phyloP scores from a whole-genome alignment of 92 coral and sea anemone species.

The Umimayanthus chanpuru region DNA sequence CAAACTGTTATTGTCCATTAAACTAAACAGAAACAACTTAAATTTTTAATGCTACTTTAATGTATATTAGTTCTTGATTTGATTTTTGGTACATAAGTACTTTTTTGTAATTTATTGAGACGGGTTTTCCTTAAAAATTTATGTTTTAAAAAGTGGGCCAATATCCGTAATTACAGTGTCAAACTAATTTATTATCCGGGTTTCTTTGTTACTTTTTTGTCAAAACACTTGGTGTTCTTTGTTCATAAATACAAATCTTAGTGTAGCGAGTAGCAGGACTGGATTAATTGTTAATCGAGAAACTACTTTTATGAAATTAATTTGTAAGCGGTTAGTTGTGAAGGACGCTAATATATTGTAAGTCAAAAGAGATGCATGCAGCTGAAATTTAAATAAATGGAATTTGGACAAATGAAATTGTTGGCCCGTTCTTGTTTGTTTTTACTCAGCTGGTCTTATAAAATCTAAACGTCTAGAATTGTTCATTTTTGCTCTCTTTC shows the following conservation, averaged over 20 bases:
- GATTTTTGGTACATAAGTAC: background rate
- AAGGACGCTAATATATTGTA: background rate
- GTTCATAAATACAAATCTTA: background rate
- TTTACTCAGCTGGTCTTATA: background rate
- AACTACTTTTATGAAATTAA: background rate
- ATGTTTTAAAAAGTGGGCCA: too few species aligned
- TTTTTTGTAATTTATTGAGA: too few species aligned
- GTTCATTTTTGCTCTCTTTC: background rate
- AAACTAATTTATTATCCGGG: background rate
- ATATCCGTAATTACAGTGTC: too few species aligned
- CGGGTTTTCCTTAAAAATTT: background rate
- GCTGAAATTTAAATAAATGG: slow-evolving; percentile 23
- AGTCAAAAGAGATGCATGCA: slow-evolving; percentile 1
- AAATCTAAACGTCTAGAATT: background rate
- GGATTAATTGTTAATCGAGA: slow-evolving; percentile 8
- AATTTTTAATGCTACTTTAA: background rate
- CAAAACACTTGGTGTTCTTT: background rate
- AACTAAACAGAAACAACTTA: background rate
- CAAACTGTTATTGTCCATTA: too few species aligned
- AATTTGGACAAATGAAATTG: background rate
- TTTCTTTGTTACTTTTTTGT: too few species aligned
- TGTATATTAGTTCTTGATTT: too few species aligned
- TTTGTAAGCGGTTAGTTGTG: background rate
- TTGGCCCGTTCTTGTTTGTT: slow-evolving; percentile 5
- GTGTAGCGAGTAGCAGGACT: background rate